Evolutionary conservation across 2,797 vertebrate genomes (phyloP), one percentile per base, ranked within the genome.

Genomic region (Adelosebastes latens): DNA sequence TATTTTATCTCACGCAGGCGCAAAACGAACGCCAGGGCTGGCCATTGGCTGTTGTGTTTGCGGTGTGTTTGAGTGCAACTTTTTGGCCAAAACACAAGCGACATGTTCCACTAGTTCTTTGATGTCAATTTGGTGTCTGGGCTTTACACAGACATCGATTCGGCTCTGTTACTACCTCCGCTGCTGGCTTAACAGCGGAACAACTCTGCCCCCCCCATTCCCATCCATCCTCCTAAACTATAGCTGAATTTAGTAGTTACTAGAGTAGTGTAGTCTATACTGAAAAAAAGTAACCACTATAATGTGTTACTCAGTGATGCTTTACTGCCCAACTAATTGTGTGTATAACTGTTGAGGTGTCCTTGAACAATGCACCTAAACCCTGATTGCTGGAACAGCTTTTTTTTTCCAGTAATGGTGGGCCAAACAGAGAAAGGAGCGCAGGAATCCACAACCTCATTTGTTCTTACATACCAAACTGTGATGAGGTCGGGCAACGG

Each of bases 391-490:
- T 62, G 29, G 13, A 69, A 46, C 14, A 13, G 20, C 13, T n/a
- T n/a, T 53, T 61, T 39, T 52, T 63, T 70, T 56, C 66, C 18
- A 52, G 29, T 52, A 46, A 70, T 72, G 62, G 29, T 22, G 18
- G 69, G 58, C 34, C 39, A 52, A 77, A 65, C 61, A 72, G 52
- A 80, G 39, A 63, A 42, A 53, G 49, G 24, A 60, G 36, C 24
- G 42, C 39, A 59, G 52, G 84, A 80, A 82, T 83, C 69, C 53
- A 27, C 39, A 78, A 62, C 67, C 70, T 88, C 39, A 79, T 89
- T 91, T 89, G 77, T 84, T 73, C 58, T 79, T 77, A 67, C 80
- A 86, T 86, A 82, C 82, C 85, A 75, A 75, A 80, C 69, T 67
- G 71, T 77, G 73, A 91, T 82, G 84, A 76, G 67, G 49, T 64